Evolutionary conservation across 2,888 invertebrate species (phyloP), one percentile per base, ranked within the genome.

Genomic region (Cenopis cana): DNA sequence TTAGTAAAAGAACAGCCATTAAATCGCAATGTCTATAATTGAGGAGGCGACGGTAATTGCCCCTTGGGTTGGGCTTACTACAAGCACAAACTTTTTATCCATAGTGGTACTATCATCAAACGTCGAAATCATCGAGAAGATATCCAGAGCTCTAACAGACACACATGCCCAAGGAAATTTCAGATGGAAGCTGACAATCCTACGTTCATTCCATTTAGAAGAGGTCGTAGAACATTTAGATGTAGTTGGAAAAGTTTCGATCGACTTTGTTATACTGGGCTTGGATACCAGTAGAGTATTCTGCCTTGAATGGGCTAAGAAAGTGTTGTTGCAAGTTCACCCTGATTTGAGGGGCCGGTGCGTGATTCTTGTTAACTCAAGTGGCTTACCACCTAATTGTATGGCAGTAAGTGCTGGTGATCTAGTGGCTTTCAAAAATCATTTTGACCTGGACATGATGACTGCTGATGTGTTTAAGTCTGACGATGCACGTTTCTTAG

Each of bases 51-150:
- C 80, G 18, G 74, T 85, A 18, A 82, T 89, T 52, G 89, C 85
- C 1, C 91, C 91, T 0, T 93, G 93, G 93, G 82, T 91, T 59
- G 92, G 92, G 14, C 86, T 88, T 50, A 83, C 85, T 56, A 88
- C 85, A 74, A 85, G 76, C 73, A 89, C 83, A 80, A 92, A 92
- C 60, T 78, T 81, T n/a, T 75, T 93, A 64, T 85, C 89, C 9
- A 80, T 90, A 12, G 83, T 89, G 36, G 88, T 94, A 14, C 74
- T 93, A n/a, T 93, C 93, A 8, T 79, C 84, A 33, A 90, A 87
- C 71, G 80, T 82, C 14, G 85, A 89, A 75, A 88, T 91, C 10
- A 88, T 91, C 64, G 86, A 89, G 75, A 87, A 79, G 59, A 83
- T 93, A 77, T 84, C 91, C 12, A 83, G 88, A 78, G 87, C 89